Evolutionary conservation across 2,113 vertebrate species (phyloP), one percentile per base, ranked within the genome.

Genomic region (Megaceryle maxima): DNA sequence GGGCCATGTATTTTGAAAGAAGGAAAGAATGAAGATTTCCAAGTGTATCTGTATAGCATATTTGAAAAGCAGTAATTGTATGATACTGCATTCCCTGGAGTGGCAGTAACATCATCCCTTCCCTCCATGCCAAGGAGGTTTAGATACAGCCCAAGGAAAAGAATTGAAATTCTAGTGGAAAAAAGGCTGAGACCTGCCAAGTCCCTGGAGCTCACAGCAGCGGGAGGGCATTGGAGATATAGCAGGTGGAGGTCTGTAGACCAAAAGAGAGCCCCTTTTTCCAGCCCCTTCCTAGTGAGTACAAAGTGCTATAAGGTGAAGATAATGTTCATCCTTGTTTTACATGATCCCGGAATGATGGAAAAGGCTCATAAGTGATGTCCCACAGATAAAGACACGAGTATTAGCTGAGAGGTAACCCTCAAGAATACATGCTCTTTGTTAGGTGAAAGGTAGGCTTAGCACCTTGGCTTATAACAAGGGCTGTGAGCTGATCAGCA

Each of bases 91-190:
- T 92, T 93, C 87, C 93, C 94, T 90, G 90, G 72, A 95, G 92
- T 85, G 72, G 88, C 83, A 56, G 93, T 93, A 96, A 91, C 79
- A 83, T 92, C 94, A 96, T 81, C 83, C 41, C 41, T 82, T 86
- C 59, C 55, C 55, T 93, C 55, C 19, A 39, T 77, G 95, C 95
- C 96, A 97, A 88, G 67, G 90, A 93, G 92, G 96, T 95, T 91
- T 94, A 96, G 66, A 87, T 62, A 88, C 59, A 95, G 91, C 78
- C 81, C 87, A 96, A 83, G 82, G 82, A 70, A 88, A 89, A 95
- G 96, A 91, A 51, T 10, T 88, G 84, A 90, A 93, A 46, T 90
- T 93, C 50, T 37, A 73, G 57, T 79, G 89, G 94, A 91, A 94
- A 94, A 96, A 88, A 60, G 18, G 46, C 51, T 60, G 69, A 35